phyloP scores from a whole-genome alignment of 37 sponge, comb jelly and placozoan genomes.

The Aphrocallistes beatrix region DNA sequence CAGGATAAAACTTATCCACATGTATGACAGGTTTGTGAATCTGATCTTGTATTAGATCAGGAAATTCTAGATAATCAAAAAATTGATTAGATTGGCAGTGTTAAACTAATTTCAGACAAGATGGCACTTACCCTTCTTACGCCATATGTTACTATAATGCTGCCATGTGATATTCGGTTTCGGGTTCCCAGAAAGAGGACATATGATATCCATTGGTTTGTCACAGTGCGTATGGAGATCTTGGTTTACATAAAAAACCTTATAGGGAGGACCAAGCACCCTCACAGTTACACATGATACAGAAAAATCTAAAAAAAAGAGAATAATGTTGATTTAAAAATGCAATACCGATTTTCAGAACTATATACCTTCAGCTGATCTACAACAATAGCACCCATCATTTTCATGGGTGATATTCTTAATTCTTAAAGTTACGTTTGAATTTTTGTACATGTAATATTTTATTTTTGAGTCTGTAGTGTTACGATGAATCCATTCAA shows the following conservation, averaged over 20 bases:
- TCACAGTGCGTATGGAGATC: too few relatives aligned
- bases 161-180: neutral
- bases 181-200: neutral
- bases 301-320: neutral
- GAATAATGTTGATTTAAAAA: neutral
- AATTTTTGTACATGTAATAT: neutral
- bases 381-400: neutral
- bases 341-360: neutral
- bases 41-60: neutral
- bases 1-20: neutral
- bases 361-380: neutral
- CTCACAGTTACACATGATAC: neutral
- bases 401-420: neutral
- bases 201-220: neutral
- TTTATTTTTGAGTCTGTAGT: neutral
- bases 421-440: neutral
- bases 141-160: neutral
- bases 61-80: neutral
- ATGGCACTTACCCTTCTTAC: neutral
- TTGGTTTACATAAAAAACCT: too few relatives aligned
- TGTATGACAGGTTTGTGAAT: neutral
- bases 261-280: neutral
- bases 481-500: neutral
- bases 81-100: too few relatives aligned
- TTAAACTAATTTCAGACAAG: too few relatives aligned